Evolutionary conservation across 2,113 vertebrate genomes (phyloP), one percentile per base, ranked within the genome.

Genomic region (Anguilla japonica): DNA sequence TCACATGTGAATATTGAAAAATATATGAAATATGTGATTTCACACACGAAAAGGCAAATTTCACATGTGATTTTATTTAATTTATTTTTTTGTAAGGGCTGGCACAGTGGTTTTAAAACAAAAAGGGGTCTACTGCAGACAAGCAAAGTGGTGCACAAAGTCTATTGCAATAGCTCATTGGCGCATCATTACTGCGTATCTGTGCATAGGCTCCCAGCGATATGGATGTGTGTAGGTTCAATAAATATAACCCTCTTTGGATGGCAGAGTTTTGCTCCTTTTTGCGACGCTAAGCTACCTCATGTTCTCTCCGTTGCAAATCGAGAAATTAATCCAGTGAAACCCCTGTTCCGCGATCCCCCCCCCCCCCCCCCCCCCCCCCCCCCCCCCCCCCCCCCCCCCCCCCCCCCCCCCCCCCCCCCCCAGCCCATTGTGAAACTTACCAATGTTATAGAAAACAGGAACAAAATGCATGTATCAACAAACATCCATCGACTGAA

Each of bases 111-210:
- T 0, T 34, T 18, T 41, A n/a, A 11, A 41, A 41, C 5, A 75
- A 75, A 13, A n/a, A 53, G 41, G 57, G 80, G 60, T 71, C 29
- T 82, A 39, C 67, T 63, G 41, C 39, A 81, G 22, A 41, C 84
- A 82, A 60, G n/a, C 60, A 71, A 22, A 50, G 57, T 41, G 41
- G 56, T 82, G 79, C 40, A 83, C 26, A 67, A 41, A 40, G 60
- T 82, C 85, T 86, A 82, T 82, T 86, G 63, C 67, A 83, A 79
- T 83, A 79, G 71, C 34, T 83, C 86, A 82, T 82, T 71, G 26
- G 63, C 43, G 26, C 67, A 79, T 87, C 63, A n/a, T 29, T 43
- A 53, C 79, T 83, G 63, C 67, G 83, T 79, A 83, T 79, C 18
- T 14, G 63, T 87, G 82, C 82, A 83, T 83, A 83, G 86, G 39